These are phyloP conservation scores for Melanchra persicariae DNA, from an alignment of 2,888 invertebrate species.

Conservation along the genomic window DNA sequence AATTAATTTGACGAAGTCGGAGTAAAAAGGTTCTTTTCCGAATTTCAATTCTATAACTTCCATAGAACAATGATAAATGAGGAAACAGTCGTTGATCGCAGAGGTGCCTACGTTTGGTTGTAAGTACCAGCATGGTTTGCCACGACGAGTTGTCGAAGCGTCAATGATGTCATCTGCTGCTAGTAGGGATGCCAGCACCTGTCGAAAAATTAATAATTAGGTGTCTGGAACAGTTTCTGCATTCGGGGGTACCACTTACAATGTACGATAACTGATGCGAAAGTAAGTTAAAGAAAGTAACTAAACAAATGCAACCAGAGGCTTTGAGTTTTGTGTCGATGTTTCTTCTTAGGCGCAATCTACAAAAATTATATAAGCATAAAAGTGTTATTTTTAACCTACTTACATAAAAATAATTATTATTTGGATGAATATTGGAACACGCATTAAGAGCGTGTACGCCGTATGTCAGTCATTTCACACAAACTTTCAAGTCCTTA, in stretches of 20 bases:
- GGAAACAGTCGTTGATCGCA: conserved; percentile 48
- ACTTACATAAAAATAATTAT: no score
- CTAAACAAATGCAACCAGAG: no score
- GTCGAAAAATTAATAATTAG: not conserved
- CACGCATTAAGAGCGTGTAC: no score
- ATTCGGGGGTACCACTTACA: not conserved
- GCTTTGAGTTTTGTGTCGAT: no score
- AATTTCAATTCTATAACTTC: conserved; percentile 45
- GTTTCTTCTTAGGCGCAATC: no score
- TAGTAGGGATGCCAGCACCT: conserved; percentile 41
- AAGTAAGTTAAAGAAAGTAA: no score
- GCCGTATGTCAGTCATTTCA: no score
- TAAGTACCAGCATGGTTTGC: conserved; percentile 46
- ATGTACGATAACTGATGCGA: not conserved
- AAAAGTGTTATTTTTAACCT: no score
- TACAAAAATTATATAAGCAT: no score
- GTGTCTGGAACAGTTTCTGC: no score
- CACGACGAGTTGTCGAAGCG: conserved; percentile 46
- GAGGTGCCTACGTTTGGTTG: conserved; percentile 28
- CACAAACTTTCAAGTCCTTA: no score
- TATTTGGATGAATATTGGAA: no score
- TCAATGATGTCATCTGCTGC: conserved; percentile 49
- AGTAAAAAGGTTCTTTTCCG: conserved; percentile 23
- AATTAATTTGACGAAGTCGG: conserved; percentile 33
- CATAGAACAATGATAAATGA: conserved; percentile 33